These are phyloP conservation scores for Caretta caretta DNA, from an alignment of 2,113 vertebrate species.

Conservation along the genomic window DNA sequence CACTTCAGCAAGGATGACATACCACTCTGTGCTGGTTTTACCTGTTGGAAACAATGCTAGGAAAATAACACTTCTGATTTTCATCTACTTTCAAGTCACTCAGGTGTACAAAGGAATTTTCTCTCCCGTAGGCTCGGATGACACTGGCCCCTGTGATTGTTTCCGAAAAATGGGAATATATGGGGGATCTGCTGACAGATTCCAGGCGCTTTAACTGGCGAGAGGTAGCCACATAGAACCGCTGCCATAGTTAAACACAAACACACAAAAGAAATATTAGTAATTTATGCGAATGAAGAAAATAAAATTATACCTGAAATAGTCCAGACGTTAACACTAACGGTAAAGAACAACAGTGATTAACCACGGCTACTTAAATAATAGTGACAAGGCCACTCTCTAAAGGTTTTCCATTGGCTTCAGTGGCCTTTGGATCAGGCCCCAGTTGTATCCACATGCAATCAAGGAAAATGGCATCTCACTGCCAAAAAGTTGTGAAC, in stretches of 20 bases:
- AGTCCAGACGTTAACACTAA: not conserved
- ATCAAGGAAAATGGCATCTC: not conserved
- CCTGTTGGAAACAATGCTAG: constrained; percentile 93
- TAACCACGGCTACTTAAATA: not conserved
- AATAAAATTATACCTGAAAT: not conserved
- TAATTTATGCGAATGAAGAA: not conserved
- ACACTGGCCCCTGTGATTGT: constrained; percentile 90
- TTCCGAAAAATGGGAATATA: constrained; percentile 98
- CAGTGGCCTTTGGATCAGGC: not conserved
- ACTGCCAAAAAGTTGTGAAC: not conserved
- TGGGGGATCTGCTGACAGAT: constrained; percentile 94
- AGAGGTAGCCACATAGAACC: constrained; percentile 96
- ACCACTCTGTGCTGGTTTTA: constrained; percentile 45
- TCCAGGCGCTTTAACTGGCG: constrained; percentile 97
- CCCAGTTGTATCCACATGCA: not conserved
- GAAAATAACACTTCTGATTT: constrained; percentile 93
- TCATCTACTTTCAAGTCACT: constrained; percentile 89
- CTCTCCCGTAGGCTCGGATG: constrained; percentile 91
- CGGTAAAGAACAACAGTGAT: not conserved
- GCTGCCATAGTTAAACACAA: constrained; percentile 75
- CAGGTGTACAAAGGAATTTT: constrained; percentile 84
- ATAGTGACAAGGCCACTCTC: not conserved
- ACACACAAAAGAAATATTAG: constrained; percentile 21
- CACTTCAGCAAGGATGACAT: not conserved
- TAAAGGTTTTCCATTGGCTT: not conserved